Base-by-base conservation (phyloP, 2,797 vertebrate species). In the Spondyliosoma cantharus region DNA sequence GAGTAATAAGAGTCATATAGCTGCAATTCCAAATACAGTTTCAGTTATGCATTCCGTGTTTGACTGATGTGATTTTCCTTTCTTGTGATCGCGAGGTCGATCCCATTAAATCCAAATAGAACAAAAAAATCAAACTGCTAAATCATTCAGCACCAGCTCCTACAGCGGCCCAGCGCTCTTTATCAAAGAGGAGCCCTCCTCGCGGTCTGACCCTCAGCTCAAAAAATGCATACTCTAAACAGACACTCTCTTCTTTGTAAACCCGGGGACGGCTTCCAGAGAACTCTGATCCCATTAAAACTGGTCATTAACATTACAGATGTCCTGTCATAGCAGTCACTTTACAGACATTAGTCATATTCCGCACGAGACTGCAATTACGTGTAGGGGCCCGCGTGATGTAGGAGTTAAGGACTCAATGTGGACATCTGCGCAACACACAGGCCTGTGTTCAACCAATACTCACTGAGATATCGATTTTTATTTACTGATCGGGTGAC, bases 221-320 rank as follows among this genome's bases (percentile, higher is more conserved):
- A 24, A 20, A 77, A 77, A 27, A 77, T 14, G 43, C 25, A 69
- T n/a, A 22, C 49, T 2, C 2, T 32, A 52, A 52, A 17, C 48
- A 72, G 37, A 61, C 32, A 25, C 37, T 50, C 60, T 43, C 2
- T n/a, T 56, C 49, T 53, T 32, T 78, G 53, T 72, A 64, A 82
- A 79, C 43, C 46, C 7, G 9, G 29, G n/a, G 62, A 48, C n/a
- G n/a, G 58, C 67, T 84, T 86, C 61, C 29, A 57, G n/a, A 54
- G 69, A 80, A 45, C 59, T 65, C 25, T 84, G 82, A 81, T 86
- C 67, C 71, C 83, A 89, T 83, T 89, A 85, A 87, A 85, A 67
- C 48, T 71, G 83, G n/a, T 69, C 82, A 89, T 91, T 86, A 89
- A 77, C 79, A 67, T 85, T 88, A 91, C 76, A 85, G 65, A 90